Conservation (phyloP, 2,797 vertebrate species). For the Sebastes itinus region DNA sequence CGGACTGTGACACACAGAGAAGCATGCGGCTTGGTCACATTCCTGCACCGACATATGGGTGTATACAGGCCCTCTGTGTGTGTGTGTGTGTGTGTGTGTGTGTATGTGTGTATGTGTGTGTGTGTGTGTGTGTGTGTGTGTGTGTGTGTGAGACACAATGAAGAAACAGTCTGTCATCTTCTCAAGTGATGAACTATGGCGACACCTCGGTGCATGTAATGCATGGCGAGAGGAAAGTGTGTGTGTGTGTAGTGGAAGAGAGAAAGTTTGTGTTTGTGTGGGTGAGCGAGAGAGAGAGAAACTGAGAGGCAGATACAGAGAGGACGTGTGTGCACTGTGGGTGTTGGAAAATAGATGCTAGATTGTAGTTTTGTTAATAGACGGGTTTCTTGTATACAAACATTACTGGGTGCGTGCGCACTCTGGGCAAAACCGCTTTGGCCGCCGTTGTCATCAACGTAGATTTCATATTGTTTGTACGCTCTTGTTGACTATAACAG, state of each 20-base stretch:
- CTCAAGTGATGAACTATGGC: background rate
- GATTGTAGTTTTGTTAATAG: background rate
- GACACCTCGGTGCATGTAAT: background rate
- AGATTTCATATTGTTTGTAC: no score
- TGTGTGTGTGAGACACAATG: background rate
- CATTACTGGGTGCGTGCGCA: no score
- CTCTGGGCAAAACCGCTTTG: no score
- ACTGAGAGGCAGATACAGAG: background rate
- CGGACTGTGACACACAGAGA: conserved; percentile 43
- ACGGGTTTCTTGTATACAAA: background rate
- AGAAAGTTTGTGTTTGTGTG: background rate
- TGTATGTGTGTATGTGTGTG: background rate
- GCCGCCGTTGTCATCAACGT: no score
- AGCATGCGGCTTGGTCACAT: conserved; percentile 63
- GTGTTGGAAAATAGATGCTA: background rate
- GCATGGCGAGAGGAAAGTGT: background rate
- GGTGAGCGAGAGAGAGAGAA: background rate
- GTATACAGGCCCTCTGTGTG: conserved; percentile 9
- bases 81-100: conserved; percentile 3
- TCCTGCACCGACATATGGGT: conserved; percentile 50
- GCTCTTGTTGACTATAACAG: no score
- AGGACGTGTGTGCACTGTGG: background rate
- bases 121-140: background rate
- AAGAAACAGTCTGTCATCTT: conserved; percentile 17
- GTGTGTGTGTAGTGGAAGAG: background rate